Evolutionary conservation across 2,797 vertebrate genomes (phyloP), one percentile per base, ranked within the genome.

Genomic region (Gallinago nigripennis): DNA sequence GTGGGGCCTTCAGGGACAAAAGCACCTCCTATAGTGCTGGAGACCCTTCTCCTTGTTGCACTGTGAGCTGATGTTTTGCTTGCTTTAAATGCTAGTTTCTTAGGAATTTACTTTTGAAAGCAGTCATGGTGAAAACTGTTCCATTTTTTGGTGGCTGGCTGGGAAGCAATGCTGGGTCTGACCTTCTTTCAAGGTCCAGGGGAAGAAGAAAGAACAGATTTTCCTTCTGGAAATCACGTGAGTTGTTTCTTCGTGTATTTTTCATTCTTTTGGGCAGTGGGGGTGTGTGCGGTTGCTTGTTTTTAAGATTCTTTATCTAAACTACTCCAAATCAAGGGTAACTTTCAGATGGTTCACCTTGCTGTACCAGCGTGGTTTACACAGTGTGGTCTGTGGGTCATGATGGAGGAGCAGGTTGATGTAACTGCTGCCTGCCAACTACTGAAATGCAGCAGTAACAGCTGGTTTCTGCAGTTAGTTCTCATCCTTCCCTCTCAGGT

Each of bases 1-100:
- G 14, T 82, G 70, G 72, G 33, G 21, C 23, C 18, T 53, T 41
- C 53, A 45, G 53, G 66, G 14, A 37, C 6, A 58, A 51, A 90
- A 90, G 6, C 37, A 61, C 30, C 39, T 92, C 30, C 45, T 54
- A 0, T 0, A 0, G 16, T 0, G 6, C 0, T 28, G 20, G 16
- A 82, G 16, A 4, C 0, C 1, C 3, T 1, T 8, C 8, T 73
- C 15, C 19, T 24, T 23, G 20, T 24, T 70, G 58, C 0, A 0
- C 1, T 35, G 39, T 28, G 31, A 20, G 12, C 3, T 43, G 30
- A 6, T 48, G 16, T 6, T 24, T 3, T 73, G 48, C 4, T 70
- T 86, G 65, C 30, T 30, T 43, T 8, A 4, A 48, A 6, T 3
- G 3, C 2, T 15, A 2, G 0, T 9, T 82, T 10, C 31, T 68